These are phyloP conservation scores for Drosophila colorata DNA, from an alignment of 2,888 invertebrate species.

Conservation along the genomic window DNA sequence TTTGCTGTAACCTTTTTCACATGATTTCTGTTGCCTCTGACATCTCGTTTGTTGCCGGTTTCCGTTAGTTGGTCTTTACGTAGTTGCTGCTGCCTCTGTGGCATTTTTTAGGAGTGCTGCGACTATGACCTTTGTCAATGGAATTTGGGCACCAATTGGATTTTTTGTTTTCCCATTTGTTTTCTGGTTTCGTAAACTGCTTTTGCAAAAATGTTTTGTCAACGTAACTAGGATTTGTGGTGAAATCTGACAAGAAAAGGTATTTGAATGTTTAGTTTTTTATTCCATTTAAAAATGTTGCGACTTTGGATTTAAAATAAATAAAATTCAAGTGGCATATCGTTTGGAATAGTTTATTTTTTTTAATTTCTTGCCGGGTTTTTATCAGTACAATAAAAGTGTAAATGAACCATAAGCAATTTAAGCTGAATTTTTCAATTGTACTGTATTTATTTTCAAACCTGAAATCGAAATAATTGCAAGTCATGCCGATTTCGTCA, in stretches of 20 bases:
- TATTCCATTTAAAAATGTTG: constrained; percentile 22
- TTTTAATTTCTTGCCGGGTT: background rate
- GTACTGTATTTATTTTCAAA: background rate
- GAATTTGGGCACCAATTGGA: constrained; percentile 54
- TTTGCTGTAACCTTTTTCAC: constrained; percentile 36
- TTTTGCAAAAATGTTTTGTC: constrained; percentile 49
- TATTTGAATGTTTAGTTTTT: constrained; percentile 23
- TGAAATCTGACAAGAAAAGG: constrained; percentile 18
- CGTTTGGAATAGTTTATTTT: too few species aligned
- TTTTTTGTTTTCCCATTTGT: constrained; percentile 23
- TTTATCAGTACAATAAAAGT: too few species aligned
- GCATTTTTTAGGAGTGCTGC: constrained; percentile 55
- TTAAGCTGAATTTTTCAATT: background rate
- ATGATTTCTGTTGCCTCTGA: constrained; percentile 50
- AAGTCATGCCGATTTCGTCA: constrained; percentile 32
- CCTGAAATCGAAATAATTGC: constrained; percentile 18
- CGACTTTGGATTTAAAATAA: constrained; percentile 25
- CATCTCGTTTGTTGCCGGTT: constrained; percentile 57
- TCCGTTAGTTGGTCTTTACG: constrained; percentile 36
- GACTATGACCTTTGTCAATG: constrained; percentile 78
- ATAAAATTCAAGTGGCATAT: background rate
- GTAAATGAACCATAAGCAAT: too few species aligned
- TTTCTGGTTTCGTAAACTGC: constrained; percentile 31
- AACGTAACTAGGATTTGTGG: constrained; percentile 34
- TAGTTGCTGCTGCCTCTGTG: constrained; percentile 42